phyloP scores from a whole-genome alignment of 1,140 invertebrate genomes.

The Brachionus asplanchnoidis region DNA sequence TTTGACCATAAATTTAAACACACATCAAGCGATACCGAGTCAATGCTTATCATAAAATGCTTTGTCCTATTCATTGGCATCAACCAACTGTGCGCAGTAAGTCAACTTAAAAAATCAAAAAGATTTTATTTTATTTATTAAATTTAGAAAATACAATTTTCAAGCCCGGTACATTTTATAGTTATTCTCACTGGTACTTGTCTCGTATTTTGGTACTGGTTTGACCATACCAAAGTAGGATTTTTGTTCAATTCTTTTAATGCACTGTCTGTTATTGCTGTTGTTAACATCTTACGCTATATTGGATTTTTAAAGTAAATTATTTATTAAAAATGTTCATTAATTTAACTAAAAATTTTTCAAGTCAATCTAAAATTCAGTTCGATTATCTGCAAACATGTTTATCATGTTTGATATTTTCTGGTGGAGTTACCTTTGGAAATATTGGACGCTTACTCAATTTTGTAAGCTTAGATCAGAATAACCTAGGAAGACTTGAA shows the following conservation, averaged over 20 bases:
- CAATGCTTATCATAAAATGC: slow-evolving; percentile 25
- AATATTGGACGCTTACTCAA: slow-evolving; percentile 21
- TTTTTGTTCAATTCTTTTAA: slow-evolving; percentile 36
- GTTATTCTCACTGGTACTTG: neutral
- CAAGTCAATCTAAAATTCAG: slow-evolving; percentile 7
- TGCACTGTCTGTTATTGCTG: neutral
- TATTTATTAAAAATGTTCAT: neutral
- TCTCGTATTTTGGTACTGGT: slow-evolving; percentile 41
- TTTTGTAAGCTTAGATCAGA: slow-evolving; percentile 1
- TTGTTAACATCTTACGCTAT: neutral
- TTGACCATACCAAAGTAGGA: slow-evolving; percentile 13
- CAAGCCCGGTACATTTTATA: slow-evolving; percentile 21
- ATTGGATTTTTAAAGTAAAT: slow-evolving; percentile 23
- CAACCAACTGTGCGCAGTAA: slow-evolving; percentile 32
- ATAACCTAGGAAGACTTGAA: neutral
- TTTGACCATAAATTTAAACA: slow-evolving; percentile 29
- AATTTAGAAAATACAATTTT: slow-evolving; percentile 39
- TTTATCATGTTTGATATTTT: slow-evolving; percentile 33
- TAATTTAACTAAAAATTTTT: neutral
- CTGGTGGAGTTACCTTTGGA: slow-evolving; percentile 15
- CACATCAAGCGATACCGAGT: neutral
- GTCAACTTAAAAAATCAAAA: neutral
- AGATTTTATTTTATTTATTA: neutral
- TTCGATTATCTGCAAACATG: slow-evolving; percentile 40
- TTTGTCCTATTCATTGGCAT: slow-evolving; percentile 29